Evolutionary conservation across 2,797 vertebrate genomes (phyloP), one percentile per base, ranked within the genome.

Genomic region (Hippoglossus hippoglossus): DNA sequence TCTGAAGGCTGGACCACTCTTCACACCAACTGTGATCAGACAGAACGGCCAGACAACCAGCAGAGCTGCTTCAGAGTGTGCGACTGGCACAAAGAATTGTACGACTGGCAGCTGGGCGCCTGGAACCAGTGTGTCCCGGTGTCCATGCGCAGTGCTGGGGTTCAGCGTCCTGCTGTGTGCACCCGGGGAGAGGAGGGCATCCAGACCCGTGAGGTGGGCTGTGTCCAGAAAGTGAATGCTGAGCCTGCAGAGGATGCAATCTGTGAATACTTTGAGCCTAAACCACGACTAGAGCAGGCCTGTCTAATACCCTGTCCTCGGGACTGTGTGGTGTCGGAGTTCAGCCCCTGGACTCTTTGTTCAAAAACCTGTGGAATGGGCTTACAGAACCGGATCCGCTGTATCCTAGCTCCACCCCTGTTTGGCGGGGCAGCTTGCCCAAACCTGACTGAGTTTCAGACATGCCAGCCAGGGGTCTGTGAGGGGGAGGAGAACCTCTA

Each of bases 201-300:
- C 75, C 98, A 99, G 90, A 97, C 94, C 0, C 92, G 98, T 2
- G 96, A 98, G 75, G 94, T 99, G 52, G 93, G 88, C 16, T 99
- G 98, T 9, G 85, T 98, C n/a, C 96, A 97, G 77, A 98, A 96
- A 58, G 91, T 93, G 0, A 92, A 96, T 0, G 95, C 93, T 0
- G 80, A 93, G 2, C 91, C 91, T 0, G 96, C 96, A 0, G 92
- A 98, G 46, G 97, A 99, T 8, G 93, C 90, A 63, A 99, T 99
- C 80, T 99, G 98, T 0, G 97, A 99, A 89, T 99, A 99, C 90
- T 99, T 99, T 26, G 98, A 99, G 83, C 96, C 97, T 0, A 97
- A 97, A 83, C 97, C 98, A 0, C 95, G 96, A 0, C 92, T 97
- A 28, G 98, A 99, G 79, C 98, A 99, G 92, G 98, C 96, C 0